Percentiles rank a stretch among this genome's conserved stretches.
These are phyloP conservation scores for Clupea harengus DNA, from an alignment of 2,113 vertebrate species.

Conservation along the genomic window DNA sequence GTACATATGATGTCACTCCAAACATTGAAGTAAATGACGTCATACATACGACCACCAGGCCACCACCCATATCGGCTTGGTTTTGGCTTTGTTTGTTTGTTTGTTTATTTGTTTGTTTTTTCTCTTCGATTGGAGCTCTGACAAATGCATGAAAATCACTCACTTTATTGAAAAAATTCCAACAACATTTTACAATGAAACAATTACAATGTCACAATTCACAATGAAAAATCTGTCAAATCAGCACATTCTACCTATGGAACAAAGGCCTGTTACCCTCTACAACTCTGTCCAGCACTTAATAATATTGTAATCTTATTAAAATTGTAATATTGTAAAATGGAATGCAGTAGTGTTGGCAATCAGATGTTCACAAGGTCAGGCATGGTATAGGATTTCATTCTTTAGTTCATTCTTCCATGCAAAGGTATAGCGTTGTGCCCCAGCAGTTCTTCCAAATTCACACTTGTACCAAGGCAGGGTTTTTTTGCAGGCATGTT, in stretches of 20 bases:
- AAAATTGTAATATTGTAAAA: not conserved
- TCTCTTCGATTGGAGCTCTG: not conserved
- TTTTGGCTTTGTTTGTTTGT: not conserved
- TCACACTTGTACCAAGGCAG: not conserved
- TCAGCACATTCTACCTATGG: not conserved
- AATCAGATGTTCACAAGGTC: not conserved
- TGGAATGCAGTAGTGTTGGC: not conserved
- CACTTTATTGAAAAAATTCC: too few relatives aligned
- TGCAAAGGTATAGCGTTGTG: not conserved
- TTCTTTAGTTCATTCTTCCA: not conserved
- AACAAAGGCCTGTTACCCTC: not conserved
- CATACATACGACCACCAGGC: constrained; percentile 96
- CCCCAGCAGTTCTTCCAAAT: not conserved
- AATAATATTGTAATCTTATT: not conserved
- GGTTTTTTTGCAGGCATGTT: not conserved
- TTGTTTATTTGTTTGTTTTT: not conserved
- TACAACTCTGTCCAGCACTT: not conserved
- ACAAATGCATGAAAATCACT: too few relatives aligned
- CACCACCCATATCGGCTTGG: constrained; percentile 75
- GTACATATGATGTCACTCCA: constrained; percentile 98
- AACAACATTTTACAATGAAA: not conserved
- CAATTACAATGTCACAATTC: not conserved
- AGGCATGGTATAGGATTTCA: not conserved
- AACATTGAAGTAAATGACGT: constrained; percentile 92
- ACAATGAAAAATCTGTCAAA: not conserved